These are phyloP conservation scores for Antechinus flavipes DNA, from an alignment of 2,113 vertebrate genomes.

Conservation along the genomic window DNA sequence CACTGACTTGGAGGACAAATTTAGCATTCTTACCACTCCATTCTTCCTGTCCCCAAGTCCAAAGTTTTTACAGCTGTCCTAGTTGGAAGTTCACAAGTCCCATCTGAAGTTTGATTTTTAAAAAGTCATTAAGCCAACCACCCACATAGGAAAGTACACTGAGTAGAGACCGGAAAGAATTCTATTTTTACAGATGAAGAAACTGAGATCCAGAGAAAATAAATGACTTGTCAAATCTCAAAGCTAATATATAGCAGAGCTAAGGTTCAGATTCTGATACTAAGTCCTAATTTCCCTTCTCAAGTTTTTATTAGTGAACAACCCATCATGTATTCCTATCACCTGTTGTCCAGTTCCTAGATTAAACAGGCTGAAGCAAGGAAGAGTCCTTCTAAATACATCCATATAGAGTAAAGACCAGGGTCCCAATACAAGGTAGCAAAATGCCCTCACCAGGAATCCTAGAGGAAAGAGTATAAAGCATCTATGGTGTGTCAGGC, in stretches of 20 bases:
- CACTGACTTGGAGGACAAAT: not conserved
- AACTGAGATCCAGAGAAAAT: no score
- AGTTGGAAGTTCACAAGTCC: not conserved
- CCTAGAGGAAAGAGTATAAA: not conserved
- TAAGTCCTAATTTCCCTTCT: not conserved
- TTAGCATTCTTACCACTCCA: not conserved
- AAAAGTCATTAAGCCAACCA: not conserved
- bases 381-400: not conserved
- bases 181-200: no score
- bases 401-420: not conserved
- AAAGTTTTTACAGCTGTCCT: not conserved
- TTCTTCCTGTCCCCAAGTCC: not conserved
- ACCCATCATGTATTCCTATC: not conserved
- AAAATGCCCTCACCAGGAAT: not conserved
- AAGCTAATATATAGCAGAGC: no score
- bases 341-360: not conserved
- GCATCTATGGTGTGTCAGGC: not conserved
- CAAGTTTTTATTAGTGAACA: not conserved
- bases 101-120: not conserved
- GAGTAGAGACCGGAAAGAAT: not conserved
- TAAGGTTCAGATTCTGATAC: no score
- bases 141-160: not conserved
- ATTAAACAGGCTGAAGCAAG: not conserved
- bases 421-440: not conserved
- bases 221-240: no score